A percentile compares a stretch with the other conserved stretches of the same genome.
phyloP scores from a whole-genome alignment of 2,888 invertebrate species.

The Aquatica leii region DNA sequence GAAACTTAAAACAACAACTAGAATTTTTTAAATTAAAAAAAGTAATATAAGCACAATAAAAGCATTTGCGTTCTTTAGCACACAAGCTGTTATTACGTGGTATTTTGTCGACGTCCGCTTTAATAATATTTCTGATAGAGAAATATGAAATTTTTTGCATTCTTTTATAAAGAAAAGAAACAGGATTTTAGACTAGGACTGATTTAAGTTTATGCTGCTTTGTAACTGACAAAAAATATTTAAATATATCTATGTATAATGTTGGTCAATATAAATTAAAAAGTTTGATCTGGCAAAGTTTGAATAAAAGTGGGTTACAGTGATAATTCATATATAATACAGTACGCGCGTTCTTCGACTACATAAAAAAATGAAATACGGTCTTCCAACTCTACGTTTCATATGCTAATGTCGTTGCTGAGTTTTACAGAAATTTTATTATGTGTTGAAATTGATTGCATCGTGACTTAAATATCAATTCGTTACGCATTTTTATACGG shows the following conservation, averaged over 20 bases:
- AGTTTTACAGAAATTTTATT: conserved; percentile 36
- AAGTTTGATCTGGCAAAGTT: no score
- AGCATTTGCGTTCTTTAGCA: conserved; percentile 1
- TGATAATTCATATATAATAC: conserved; percentile 32
- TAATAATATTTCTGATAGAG: conserved; percentile 18
- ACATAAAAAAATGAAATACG: conserved; percentile 34
- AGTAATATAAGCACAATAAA: conserved; percentile 10
- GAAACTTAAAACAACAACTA: neutral
- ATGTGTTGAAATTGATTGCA: conserved; percentile 36
- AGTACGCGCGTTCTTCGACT: conserved; percentile 23
- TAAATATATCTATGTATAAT: no score
- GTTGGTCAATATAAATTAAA: no score
- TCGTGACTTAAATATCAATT: conserved; percentile 35
- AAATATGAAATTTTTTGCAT: conserved; percentile 20
- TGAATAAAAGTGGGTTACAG: conserved; percentile 3
- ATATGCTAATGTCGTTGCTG: conserved; percentile 33
- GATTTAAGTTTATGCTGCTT: no score
- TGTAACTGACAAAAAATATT: no score
- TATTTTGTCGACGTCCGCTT: conserved; percentile 17
- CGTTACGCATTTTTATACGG: conserved; percentile 28
- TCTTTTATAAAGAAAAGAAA: neutral
- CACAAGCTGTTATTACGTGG: conserved; percentile 11
- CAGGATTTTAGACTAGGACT: no score
- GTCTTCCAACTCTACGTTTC: conserved; percentile 32
- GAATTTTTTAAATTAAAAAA: conserved; percentile 10